A percentile compares a stretch with the other conserved stretches of the same genome.
phyloP scores from a whole-genome alignment of 2,113 vertebrate genomes.

The Aspiorhynchus laticeps region DNA sequence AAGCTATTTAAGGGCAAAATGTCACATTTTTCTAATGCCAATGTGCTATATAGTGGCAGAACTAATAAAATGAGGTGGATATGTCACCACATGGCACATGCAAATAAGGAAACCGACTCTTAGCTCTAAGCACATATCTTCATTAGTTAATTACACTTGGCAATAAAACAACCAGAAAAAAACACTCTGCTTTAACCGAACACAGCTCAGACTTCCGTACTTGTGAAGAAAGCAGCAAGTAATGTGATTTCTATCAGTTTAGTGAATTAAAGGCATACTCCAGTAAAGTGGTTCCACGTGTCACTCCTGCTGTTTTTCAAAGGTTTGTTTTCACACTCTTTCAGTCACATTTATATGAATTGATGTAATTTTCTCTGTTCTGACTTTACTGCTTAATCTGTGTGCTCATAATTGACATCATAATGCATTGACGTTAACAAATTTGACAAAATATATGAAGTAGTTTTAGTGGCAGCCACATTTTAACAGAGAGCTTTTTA shows the following conservation, averaged over 20 bases:
- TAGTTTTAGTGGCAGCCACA: not conserved
- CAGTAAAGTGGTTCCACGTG: not conserved
- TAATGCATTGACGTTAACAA: not conserved
- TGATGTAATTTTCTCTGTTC: not conserved
- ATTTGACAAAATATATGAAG: not conserved
- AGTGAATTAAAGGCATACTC: not conserved
- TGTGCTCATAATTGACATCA: not conserved
- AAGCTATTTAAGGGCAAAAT: not conserved
- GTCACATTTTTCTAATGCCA: not conserved
- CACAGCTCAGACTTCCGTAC: not conserved
- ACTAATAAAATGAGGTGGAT: not conserved
- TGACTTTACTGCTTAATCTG: constrained; percentile 1
- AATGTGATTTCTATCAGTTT: not conserved
- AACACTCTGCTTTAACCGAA: not conserved
- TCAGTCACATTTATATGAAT: not conserved
- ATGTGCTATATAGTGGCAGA: not conserved
- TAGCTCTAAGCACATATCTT: not conserved
- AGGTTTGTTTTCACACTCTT: not conserved
- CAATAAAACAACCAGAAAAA: not conserved
- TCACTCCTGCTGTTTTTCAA: not conserved
- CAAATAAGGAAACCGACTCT: not conserved
- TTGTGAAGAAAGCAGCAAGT: not conserved
- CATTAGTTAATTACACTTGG: not conserved
- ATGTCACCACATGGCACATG: not conserved
- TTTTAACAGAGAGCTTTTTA: not conserved